A percentile compares a stretch with the other conserved stretches of the same genome.
Conservation (phyloP, 2,888 invertebrate species). For the Yponomeuta cagnagella region DNA sequence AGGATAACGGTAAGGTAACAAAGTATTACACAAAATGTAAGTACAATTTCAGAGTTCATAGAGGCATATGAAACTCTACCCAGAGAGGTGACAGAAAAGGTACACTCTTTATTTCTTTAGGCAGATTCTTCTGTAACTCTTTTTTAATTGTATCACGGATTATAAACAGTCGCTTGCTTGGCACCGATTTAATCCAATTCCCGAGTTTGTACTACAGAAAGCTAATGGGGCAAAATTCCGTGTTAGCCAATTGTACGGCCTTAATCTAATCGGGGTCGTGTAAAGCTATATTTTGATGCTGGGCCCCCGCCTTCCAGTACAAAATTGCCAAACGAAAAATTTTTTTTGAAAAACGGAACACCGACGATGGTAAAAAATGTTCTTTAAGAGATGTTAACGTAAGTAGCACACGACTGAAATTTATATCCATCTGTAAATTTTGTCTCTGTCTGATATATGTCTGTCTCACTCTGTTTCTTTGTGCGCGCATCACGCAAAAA, state of each 20-base stretch:
- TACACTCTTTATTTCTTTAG: not conserved
- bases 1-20: too few species aligned
- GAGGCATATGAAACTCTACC: not conserved
- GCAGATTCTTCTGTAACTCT: not conserved
- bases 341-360: not conserved
- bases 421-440: too few species aligned
- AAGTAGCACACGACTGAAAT: too few species aligned
- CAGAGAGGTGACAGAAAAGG: too few species aligned
- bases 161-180: constrained; percentile 43
- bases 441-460: too few species aligned
- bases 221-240: constrained; percentile 58
- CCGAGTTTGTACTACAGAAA: constrained; percentile 45
- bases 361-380: too few species aligned
- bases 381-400: too few species aligned
- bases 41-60: too few species aligned
- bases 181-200: constrained; percentile 58
- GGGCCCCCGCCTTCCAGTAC: constrained; percentile 37
- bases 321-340: constrained; percentile 73
- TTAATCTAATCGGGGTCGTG: constrained; percentile 70
- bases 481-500: too few species aligned
- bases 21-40: too few species aligned
- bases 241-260: constrained; percentile 68
- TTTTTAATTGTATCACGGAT: constrained; percentile 31
- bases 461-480: too few species aligned
- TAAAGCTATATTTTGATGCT: constrained; percentile 65